Evolutionary conservation across 2,797 vertebrate genomes (phyloP), one percentile per base, ranked within the genome.

Genomic region (Channallabes apus): DNA sequence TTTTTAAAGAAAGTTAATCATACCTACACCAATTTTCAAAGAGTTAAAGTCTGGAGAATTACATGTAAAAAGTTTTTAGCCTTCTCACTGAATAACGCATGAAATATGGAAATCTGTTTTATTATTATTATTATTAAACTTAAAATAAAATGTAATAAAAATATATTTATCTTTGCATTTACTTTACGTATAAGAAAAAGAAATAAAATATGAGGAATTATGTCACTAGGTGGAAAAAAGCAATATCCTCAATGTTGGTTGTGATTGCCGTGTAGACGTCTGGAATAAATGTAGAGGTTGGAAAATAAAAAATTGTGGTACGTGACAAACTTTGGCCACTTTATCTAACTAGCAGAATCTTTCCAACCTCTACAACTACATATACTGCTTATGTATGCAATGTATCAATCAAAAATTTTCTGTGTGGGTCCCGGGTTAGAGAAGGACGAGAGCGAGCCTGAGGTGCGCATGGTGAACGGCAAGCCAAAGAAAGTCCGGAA

Each of bases 401-500:
- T 3, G 14, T 80, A 9, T 56, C 51, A 14, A 76, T 51, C 51
- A 41, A 61, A 38, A 87, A 61, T 79, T 82, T 29, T 32, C 75
- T 79, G 41, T 83, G 82, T 85, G 80, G 0, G 46, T 73, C 85
- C 75, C 22, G 58, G 80, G 35, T 75, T 93, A 95, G 96, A 96
- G 89, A 97, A 96, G 91, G 96, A 96, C 85, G 96, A 97, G 22
- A 94, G 93, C 32, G 96, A 97, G 89, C 95, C 96, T 3, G 96
- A 96, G 93, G 94, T 96, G 86, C 94, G 96, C 84, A 96, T 96
- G 88, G 96, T 96, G 73, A 96, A 96, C 78, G 96, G 96, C 72
- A 97, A 97, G 90, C 96, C 96, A 92, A 97, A 96, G 93, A 97
- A 96, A 94, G 95, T 96, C 83, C 92, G 96, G 85, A 97, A 96